A percentile compares a stretch with the other conserved stretches of the same genome.
These are phyloP conservation scores for Macroglossus sobrinus DNA, from an alignment of 2,113 vertebrate species.

Conservation along the genomic window DNA sequence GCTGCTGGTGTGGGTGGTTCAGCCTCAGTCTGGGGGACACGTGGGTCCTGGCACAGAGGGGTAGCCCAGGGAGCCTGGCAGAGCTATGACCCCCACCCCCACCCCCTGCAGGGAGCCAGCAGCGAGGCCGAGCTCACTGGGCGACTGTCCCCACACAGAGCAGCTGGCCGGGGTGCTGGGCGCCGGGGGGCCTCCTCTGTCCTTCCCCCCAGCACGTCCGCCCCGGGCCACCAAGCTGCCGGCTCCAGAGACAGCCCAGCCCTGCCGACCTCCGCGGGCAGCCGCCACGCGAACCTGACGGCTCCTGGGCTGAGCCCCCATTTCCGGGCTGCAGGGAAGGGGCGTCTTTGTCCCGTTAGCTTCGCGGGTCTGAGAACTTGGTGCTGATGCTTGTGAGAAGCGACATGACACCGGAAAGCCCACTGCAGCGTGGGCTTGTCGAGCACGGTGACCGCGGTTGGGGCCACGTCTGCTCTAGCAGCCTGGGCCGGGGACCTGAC, in stretches of 20 bases:
- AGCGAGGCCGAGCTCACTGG: accelerated
- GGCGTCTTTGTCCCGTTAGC: slow-evolving; percentile 74
- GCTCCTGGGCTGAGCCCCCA: not conserved
- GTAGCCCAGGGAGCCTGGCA: not conserved
- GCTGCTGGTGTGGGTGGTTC: too few relatives aligned
- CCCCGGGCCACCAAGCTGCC: not conserved
- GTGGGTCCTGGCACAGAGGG: not conserved
- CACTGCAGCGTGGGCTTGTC: slow-evolving; percentile 67
- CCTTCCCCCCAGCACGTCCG: not conserved
- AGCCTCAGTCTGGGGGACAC: not conserved
- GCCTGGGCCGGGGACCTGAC: slow-evolving; percentile 29
- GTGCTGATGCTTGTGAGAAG: slow-evolving; percentile 80
- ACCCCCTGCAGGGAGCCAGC: not conserved
- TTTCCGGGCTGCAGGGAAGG: slow-evolving; percentile 63
- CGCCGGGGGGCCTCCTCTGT: accelerated
- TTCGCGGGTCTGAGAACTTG: slow-evolving; percentile 75
- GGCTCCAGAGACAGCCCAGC: not conserved
- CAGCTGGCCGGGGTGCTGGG: accelerated
- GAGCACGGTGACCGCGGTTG: slow-evolving; percentile 71
- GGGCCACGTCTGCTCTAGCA: slow-evolving; percentile 68
- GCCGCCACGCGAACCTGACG: not conserved
- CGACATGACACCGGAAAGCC: slow-evolving; percentile 77
- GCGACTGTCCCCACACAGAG: not conserved
- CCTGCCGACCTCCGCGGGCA: slow-evolving; percentile 23
- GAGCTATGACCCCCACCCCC: too few relatives aligned